Conservation (phyloP, 2,113 vertebrate genomes). For the Monopterus albus region DNA sequence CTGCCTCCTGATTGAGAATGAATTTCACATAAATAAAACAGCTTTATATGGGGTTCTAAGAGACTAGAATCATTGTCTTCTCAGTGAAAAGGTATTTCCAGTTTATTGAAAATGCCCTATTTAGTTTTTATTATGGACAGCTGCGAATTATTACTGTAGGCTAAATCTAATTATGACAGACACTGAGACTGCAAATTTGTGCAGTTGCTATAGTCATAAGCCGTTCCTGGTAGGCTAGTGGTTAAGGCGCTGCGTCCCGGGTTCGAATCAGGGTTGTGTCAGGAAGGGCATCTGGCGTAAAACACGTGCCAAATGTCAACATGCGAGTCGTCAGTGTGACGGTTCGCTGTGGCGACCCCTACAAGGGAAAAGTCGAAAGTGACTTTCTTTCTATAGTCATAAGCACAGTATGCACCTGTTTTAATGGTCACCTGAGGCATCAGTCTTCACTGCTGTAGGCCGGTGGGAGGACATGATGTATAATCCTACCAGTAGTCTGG, state of each 20-base stretch:
- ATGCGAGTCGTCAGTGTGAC: no score
- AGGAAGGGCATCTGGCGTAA: no score
- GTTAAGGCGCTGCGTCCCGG: no score
- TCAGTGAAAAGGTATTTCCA: neutral
- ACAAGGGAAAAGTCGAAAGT: no score
- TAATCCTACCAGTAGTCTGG: slow-evolving; percentile 71
- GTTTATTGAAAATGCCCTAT: neutral
- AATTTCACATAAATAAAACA: slow-evolving; percentile 28
- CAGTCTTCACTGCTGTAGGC: slow-evolving; percentile 62
- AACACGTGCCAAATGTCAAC: no score
- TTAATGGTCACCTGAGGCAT: slow-evolving; percentile 63
- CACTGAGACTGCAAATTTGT: neutral
- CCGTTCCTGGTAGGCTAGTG: no score
- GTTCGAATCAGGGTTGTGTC: no score
- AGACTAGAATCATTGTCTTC: neutral
- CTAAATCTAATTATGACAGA: slow-evolving; percentile 20
- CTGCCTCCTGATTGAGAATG: slow-evolving; percentile 49
- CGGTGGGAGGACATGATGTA: slow-evolving; percentile 33
- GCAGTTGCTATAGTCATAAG: slow-evolving; percentile 6
- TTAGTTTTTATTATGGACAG: no score
- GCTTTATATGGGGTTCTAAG: slow-evolving; percentile 4
- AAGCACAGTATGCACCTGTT: slow-evolving; percentile 17
- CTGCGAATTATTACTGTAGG: neutral
- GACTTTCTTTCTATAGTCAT: no score
- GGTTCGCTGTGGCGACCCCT: no score